A percentile compares a stretch with the other conserved stretches of the same genome.
These are phyloP conservation scores for Catajapyx aquilonaris DNA, from an alignment of 1,140 invertebrate species.

Conservation along the genomic window DNA sequence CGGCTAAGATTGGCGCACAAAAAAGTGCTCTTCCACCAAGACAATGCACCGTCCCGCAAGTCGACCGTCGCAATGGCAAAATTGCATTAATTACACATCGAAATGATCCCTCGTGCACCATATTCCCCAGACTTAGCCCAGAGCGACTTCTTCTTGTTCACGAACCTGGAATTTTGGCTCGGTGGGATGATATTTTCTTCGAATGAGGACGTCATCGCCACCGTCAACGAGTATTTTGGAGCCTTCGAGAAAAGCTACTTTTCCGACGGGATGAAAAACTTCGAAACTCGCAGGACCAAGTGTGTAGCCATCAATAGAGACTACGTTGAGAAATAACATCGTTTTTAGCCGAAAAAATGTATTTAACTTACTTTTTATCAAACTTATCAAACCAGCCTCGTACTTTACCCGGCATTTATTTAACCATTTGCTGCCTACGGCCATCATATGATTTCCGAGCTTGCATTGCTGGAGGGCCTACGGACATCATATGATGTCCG, in stretches of 20 bases:
- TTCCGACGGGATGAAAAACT: slow-evolving; percentile 1
- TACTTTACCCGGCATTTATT: too few species aligned
- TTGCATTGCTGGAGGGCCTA: too few species aligned
- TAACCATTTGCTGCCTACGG: too few species aligned
- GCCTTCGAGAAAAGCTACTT: not conserved
- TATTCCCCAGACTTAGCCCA: slow-evolving; percentile 2
- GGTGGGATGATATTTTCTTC: slow-evolving; percentile 6
- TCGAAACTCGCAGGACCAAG: slow-evolving; percentile 1
- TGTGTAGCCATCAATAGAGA: not conserved
- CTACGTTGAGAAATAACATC: not conserved
- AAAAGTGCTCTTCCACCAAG: slow-evolving; percentile 11
- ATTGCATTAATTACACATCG: slow-evolving; percentile 11
- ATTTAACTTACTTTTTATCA: too few species aligned
- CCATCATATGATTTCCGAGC: too few species aligned
- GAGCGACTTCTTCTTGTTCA: slow-evolving; percentile 2
- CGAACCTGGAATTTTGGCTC: slow-evolving; percentile 5
- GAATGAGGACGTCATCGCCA: not conserved
- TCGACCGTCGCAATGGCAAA: slow-evolving; percentile 1
- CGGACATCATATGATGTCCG: too few species aligned
- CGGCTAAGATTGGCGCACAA: slow-evolving; percentile 3
- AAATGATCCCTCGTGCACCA: slow-evolving; percentile 2
- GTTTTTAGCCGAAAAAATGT: not conserved
- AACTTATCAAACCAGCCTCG: too few species aligned
- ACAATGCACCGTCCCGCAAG: slow-evolving; percentile 6
- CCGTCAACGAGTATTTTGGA: slow-evolving; percentile 7